Conservation (phyloP, 2,888 invertebrate species). For the Fissipunctia ypsillon region DNA sequence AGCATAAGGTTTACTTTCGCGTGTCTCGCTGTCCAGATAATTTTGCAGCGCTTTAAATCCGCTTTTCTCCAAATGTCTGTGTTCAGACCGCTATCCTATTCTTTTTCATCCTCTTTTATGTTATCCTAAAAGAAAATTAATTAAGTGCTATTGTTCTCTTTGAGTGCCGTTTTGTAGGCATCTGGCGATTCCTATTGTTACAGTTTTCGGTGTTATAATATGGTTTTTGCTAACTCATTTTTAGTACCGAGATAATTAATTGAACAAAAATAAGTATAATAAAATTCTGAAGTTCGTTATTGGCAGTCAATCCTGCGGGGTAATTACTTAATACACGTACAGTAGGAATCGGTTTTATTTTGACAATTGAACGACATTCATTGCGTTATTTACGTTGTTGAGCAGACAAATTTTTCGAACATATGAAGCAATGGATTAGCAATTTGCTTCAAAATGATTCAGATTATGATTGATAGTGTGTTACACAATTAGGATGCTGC, state of each 20-base stretch:
- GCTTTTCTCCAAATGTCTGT: conserved; percentile 79
- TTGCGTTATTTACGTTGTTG: no score
- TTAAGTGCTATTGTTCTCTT: conserved; percentile 83
- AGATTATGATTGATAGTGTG: no score
- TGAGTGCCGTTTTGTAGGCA: conserved; percentile 78
- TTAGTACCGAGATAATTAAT: conserved; percentile 36
- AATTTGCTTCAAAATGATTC: no score
- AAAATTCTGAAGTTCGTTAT: neutral
- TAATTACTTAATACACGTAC: no score
- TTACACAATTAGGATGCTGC: no score
- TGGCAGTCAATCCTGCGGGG: neutral
- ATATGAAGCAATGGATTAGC: no score
- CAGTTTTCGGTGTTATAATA: conserved; percentile 46
- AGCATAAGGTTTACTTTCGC: conserved; percentile 42
- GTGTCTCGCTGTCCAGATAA: conserved; percentile 62
- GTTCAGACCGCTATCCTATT: conserved; percentile 77
- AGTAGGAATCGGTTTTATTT: no score
- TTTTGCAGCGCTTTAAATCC: conserved; percentile 79
- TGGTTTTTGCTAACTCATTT: conserved; percentile 54
- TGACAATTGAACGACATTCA: no score
- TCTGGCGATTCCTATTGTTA: conserved; percentile 69
- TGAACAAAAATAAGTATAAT: neutral
- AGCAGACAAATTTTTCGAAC: no score
- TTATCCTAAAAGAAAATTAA: conserved; percentile 86
- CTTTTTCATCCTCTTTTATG: conserved; percentile 78